phyloP scores from a whole-genome alignment of 2,113 vertebrate genomes.

The Desmodus rotundus region DNA sequence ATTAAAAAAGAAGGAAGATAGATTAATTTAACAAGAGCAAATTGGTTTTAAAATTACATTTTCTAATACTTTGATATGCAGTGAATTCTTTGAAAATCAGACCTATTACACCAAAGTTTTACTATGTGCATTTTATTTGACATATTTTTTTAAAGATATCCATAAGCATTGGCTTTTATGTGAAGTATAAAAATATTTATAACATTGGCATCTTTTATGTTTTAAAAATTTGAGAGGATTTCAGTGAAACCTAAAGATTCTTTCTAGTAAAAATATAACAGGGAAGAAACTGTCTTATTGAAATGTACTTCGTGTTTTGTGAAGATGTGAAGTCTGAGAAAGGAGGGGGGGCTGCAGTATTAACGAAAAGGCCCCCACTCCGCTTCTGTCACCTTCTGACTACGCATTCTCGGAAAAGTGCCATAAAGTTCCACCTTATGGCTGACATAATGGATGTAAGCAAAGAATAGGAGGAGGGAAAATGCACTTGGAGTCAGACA shows the following conservation, averaged over 20 bases:
- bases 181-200: not conserved
- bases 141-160: not conserved
- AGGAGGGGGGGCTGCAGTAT: not conserved
- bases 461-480: not conserved
- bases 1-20: too few relatives aligned
- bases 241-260: not conserved
- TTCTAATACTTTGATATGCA: not conserved
- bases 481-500: not conserved
- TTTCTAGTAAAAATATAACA: not conserved
- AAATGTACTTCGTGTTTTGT: not conserved
- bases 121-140: not conserved
- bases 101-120: not conserved
- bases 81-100: not conserved
- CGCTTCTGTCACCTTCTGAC: not conserved
- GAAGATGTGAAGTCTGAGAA: not conserved
- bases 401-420: not conserved
- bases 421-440: not conserved
- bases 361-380: not conserved
- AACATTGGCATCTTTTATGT: not conserved
- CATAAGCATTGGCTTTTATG: not conserved
- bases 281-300: not conserved
- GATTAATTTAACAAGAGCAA: too few relatives aligned
- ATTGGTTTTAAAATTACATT: not conserved
- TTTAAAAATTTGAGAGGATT: not conserved
- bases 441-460: not conserved